Conservation (phyloP, 1,140 invertebrate genomes). For the Hylaeus volcanicus region DNA sequence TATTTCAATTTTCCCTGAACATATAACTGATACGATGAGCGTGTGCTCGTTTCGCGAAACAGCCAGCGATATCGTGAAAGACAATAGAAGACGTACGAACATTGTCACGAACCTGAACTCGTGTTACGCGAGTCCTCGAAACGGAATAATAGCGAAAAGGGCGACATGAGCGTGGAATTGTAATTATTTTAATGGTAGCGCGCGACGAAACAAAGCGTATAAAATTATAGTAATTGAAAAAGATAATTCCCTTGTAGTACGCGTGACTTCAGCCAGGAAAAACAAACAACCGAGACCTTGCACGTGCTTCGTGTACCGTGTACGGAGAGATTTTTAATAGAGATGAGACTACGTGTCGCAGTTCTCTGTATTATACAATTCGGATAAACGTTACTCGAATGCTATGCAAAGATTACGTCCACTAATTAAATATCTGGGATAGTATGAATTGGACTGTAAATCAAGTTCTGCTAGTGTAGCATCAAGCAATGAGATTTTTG, state of each 20-base stretch:
- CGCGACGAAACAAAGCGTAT: background rate
- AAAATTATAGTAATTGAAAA: background rate
- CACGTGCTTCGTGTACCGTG: no score
- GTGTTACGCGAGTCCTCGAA: slow-evolving; percentile 5
- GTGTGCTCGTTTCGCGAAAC: background rate
- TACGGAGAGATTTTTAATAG: no score
- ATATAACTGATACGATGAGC: background rate
- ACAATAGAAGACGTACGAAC: slow-evolving; percentile 15
- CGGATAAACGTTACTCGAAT: no score
- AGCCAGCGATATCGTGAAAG: background rate
- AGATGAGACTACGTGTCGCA: no score
- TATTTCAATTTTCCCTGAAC: background rate
- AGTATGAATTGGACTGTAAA: no score
- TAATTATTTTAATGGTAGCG: slow-evolving; percentile 15
- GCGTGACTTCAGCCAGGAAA: background rate
- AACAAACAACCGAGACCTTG: background rate
- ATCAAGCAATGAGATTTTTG: no score
- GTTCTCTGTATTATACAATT: no score
- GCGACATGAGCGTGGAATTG: background rate
- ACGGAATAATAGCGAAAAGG: slow-evolving; percentile 6
- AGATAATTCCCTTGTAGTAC: background rate
- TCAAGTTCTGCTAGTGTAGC: no score
- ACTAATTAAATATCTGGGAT: no score
- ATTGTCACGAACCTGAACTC: background rate
- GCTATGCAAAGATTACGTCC: no score